Percentiles rank a stretch among this genome's conserved stretches.
Evolutionary conservation across 2,113 vertebrate genomes (phyloP).

Genomic region (Cephalopterus ornatus): DNA sequence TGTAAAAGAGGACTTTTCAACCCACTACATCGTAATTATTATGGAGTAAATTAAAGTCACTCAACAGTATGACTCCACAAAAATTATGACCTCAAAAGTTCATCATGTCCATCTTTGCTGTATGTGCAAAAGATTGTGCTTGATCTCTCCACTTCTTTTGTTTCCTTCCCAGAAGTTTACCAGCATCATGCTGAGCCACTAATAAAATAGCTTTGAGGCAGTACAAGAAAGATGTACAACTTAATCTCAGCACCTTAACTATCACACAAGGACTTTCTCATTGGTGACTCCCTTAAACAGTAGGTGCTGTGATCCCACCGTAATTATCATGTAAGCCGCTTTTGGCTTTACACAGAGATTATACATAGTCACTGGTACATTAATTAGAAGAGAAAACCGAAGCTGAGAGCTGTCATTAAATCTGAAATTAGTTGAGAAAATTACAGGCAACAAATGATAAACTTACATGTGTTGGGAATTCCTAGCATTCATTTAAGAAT

Average conservation of each 20-base stretch:
- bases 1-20: neutral
- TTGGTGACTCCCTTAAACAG: neutral
- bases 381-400: conserved; percentile 15
- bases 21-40: neutral
- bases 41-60: neutral
- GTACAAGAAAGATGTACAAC: neutral
- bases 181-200: neutral
- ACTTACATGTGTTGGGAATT: neutral
- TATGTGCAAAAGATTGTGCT: neutral
- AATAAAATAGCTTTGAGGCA: neutral
- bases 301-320: neutral
- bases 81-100: neutral
- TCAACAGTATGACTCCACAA: neutral
- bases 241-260: neutral
- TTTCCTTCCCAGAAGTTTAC: neutral
- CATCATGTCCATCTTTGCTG: neutral
- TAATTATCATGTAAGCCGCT: neutral
- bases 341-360: neutral
- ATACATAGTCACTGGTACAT: neutral
- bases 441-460: neutral
- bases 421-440: conserved; percentile 20
- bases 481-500: neutral
- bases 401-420: conserved; percentile 16
- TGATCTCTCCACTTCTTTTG: neutral
- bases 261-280: neutral